phyloP scores from a whole-genome alignment of 1,140 invertebrate genomes.

The Listronotus bonariensis region DNA sequence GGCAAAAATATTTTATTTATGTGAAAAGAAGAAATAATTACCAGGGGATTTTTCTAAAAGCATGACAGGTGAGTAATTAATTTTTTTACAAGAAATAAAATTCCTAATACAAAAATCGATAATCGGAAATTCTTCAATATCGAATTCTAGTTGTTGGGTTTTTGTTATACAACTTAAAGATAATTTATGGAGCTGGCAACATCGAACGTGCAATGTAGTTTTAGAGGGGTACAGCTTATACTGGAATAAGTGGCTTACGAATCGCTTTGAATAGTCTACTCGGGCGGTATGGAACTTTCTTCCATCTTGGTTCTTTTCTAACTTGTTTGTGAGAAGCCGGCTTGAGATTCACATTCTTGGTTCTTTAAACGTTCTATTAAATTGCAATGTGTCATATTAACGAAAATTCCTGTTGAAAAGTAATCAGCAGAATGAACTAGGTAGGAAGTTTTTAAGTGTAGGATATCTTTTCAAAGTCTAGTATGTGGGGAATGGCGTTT shows the following conservation, averaged over 20 bases:
- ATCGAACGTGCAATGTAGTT: slow-evolving; percentile 55
- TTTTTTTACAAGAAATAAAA: too few species aligned
- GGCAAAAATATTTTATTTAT: too few species aligned
- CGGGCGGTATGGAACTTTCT: slow-evolving; percentile 57
- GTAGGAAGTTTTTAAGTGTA: slow-evolving; percentile 56
- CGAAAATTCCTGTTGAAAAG: slow-evolving; percentile 42
- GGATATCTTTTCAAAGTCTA: slow-evolving; percentile 51
- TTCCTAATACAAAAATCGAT: too few species aligned
- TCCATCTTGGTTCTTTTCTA: slow-evolving; percentile 56
- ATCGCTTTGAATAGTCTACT: slow-evolving; percentile 54
- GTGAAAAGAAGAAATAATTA: too few species aligned
- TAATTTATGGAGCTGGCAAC: slow-evolving; percentile 18
- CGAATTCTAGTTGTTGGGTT: too few species aligned
- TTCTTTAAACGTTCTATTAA: slow-evolving; percentile 29
- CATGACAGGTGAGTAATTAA: too few species aligned
- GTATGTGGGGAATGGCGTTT: slow-evolving; percentile 54
- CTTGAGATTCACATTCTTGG: slow-evolving; percentile 44
- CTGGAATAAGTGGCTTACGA: slow-evolving; percentile 50
- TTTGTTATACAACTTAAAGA: neutral
- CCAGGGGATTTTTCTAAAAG: too few species aligned
- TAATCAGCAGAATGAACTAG: slow-evolving; percentile 54
- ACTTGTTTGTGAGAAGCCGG: slow-evolving; percentile 54
- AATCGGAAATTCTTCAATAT: too few species aligned
- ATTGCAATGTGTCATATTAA: slow-evolving; percentile 45
- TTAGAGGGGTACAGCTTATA: slow-evolving; percentile 57